Conservation (phyloP, 2,888 invertebrate genomes). For the Ischnus inquisitorius region DNA sequence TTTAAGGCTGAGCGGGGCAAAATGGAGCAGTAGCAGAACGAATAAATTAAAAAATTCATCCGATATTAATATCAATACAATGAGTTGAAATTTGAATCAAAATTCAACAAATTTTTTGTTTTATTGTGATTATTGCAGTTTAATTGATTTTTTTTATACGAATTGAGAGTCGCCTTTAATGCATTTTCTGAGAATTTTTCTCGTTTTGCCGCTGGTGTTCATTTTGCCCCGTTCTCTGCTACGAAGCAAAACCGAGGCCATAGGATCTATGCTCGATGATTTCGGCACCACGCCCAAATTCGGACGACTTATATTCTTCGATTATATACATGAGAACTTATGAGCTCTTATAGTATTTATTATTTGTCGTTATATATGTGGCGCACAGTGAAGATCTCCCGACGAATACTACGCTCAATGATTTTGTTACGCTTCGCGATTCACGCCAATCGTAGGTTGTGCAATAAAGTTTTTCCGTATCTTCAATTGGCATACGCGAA, state of each 20-base stretch:
- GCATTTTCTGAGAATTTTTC: neutral
- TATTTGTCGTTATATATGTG: neutral
- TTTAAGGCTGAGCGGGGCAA: too few species aligned
- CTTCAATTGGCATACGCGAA: neutral
- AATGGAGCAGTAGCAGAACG: too few species aligned
- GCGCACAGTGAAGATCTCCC: neutral
- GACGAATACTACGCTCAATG: constrained; percentile 54
- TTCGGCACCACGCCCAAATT: constrained; percentile 57
- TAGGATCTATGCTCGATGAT: constrained; percentile 71
- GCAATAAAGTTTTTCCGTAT: neutral
- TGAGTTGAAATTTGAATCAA: too few species aligned
- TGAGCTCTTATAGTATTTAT: neutral
- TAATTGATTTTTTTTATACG: too few species aligned
- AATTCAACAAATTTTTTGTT: too few species aligned
- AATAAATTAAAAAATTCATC: too few species aligned
- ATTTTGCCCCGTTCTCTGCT: neutral
- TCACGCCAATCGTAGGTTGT: neutral
- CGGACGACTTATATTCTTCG: constrained; percentile 30
- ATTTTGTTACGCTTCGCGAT: constrained; percentile 45
- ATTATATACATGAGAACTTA: constrained; percentile 47
- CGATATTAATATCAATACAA: too few species aligned
- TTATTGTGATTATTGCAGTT: too few species aligned
- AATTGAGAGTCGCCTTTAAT: too few species aligned
- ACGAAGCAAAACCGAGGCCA: constrained; percentile 30
- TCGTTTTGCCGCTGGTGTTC: neutral